These are phyloP conservation scores for Drosophila nigricruria DNA, from an alignment of 2,888 invertebrate species.

Conservation along the genomic window DNA sequence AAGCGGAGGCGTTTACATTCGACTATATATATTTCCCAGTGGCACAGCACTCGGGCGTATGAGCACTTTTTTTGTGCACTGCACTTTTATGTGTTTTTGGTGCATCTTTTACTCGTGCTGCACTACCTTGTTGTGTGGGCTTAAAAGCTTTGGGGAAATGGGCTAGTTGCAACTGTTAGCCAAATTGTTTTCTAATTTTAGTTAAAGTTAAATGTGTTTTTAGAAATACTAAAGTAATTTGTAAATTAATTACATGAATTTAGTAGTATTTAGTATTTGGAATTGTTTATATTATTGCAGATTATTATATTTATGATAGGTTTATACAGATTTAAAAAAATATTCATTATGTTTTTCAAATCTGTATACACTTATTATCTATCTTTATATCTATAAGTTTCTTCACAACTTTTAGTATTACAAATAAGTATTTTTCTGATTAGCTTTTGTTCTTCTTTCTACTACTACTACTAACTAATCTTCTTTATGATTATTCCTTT, in stretches of 20 bases:
- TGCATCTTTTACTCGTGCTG: slow-evolving; percentile 47
- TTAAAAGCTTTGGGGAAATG: slow-evolving; percentile 5
- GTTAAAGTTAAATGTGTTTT: background rate
- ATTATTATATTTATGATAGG: too few species aligned
- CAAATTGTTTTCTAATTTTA: background rate
- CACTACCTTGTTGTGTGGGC: slow-evolving; percentile 1
- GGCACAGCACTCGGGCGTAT: slow-evolving; percentile 33
- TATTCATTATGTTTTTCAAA: too few species aligned
- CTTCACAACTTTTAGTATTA: background rate
- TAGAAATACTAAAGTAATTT: background rate
- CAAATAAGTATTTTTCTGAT: background rate
- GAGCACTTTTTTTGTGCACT: slow-evolving; percentile 37
- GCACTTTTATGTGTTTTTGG: slow-evolving; percentile 43
- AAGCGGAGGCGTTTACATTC: slow-evolving; percentile 16
- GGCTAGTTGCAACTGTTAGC: background rate
- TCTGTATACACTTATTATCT: too few species aligned
- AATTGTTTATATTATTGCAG: too few species aligned
- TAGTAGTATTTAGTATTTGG: too few species aligned
- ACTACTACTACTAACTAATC: too few species aligned
- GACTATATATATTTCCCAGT: slow-evolving; percentile 26
- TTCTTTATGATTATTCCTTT: background rate
- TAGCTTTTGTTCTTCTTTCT: background rate
- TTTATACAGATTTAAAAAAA: too few species aligned
- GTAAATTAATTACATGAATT: background rate
- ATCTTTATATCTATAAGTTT: background rate